Evolutionary conservation across 2,113 vertebrate species (phyloP), one percentile per base, ranked within the genome.

Genomic region (Pandion haliaetus): DNA sequence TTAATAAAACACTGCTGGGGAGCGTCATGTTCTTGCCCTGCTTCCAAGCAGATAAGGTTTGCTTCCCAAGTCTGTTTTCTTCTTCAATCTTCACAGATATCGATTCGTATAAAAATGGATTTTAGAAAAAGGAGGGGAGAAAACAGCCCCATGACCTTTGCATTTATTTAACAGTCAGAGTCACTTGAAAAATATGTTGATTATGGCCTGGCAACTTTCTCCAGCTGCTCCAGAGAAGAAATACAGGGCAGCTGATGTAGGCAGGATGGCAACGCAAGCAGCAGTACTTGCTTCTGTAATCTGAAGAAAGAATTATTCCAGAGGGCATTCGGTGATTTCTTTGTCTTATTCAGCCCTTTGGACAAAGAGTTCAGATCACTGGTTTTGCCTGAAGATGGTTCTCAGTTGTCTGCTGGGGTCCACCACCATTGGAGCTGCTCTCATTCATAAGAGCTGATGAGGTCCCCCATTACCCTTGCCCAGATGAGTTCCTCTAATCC

Each of bases 61-160:
- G 63, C 47, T 82, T 93, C 86, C 54, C 31, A 70, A 89, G 65
- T 42, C 55, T 85, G 57, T 84, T 93, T 90, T 67, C 47, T 93
- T 52, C 52, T 87, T 78, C 62, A 71, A 2, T 57, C 89, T 70
- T 83, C 58, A 44, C 47, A 67, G 87, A 47, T 87, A 96, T 87
- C 2, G 78, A 94, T 93, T 82, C 82, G n/a, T 50, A 72, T 50
- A 25, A 90, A 79, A 84, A 95, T 42, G 32, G 84, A 76, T 93
- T 96, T 94, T 59, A 31, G 47, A 61, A 81, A 71, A 63, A 86
- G 49, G 45, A 95, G 40, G 18, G 59, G 67, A 82, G 72, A 73
- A 96, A 96, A 86, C 77, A 96, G 62, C 31, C 38, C 47, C 17
- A 14, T n/a, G 88, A 93, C 87, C 90, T 97, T 81, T 92, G 42